A percentile compares a stretch with the other conserved stretches of the same genome.
Conservation (phyloP, 2,113 vertebrate genomes). For the Athene cunicularia region DNA sequence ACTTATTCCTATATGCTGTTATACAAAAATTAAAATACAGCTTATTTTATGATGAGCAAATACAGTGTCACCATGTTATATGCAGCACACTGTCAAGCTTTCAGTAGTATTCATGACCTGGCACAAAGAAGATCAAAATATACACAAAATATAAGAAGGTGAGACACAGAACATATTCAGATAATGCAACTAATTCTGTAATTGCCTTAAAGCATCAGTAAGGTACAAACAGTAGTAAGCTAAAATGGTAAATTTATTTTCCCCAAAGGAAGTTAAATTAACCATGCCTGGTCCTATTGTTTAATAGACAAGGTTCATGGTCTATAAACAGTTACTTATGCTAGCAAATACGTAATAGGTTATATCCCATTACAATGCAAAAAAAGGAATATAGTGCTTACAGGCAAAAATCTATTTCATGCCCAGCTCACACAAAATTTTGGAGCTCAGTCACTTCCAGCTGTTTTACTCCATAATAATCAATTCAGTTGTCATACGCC, state of each 20-base stretch:
- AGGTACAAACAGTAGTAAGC: background rate
- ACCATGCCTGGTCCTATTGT: background rate
- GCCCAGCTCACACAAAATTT: background rate
- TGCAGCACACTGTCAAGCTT: background rate
- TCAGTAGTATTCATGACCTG: background rate
- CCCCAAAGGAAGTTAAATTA: conserved; percentile 26
- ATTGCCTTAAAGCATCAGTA: background rate
- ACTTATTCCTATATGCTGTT: background rate
- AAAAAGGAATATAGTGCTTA: background rate
- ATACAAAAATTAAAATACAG: background rate
- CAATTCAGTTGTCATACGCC: background rate
- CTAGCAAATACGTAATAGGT: background rate
- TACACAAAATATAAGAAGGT: background rate
- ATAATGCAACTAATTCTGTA: background rate
- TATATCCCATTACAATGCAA: background rate
- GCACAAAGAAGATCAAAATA: background rate
- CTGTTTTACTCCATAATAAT: background rate
- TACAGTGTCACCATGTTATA: background rate
- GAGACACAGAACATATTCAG: background rate
- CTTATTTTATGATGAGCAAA: background rate
- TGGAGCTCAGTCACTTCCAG: background rate
- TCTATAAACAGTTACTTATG: conserved; percentile 41
- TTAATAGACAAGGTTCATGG: background rate
- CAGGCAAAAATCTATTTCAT: background rate
- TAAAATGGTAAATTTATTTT: background rate